Base-by-base conservation (phyloP, 2,797 vertebrate species). In the Pseudochirops corinnae region DNA sequence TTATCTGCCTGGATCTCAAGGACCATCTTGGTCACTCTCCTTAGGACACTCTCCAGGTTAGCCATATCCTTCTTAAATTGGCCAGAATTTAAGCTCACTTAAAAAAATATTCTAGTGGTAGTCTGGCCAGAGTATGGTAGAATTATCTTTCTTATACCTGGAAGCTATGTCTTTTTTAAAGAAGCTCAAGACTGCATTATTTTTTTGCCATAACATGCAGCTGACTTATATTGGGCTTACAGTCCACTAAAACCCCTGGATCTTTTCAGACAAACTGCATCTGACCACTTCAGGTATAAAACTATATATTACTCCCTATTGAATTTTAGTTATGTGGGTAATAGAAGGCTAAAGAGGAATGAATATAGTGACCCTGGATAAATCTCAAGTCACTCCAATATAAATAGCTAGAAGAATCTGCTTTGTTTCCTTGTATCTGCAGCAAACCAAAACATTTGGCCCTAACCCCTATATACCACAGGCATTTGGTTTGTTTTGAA, bases 401-500 rank as follows among this genome's bases (percentile, higher is more conserved):
- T 11, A 26, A 53, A 62, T 0, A 67, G 14, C 24, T n/a, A 58
- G 39, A 53, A 9, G 31, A 56, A 3, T 56, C 74, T 46, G 6
- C 21, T 82, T 26, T 93, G 52, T 90, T 94, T 90, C 28, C 24
- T 95, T 90, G 95, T 28, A 93, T 58, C 9, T 91, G 7, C 13
- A 82, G 39, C 4, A 95, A 91, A 13, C 12, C 39, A 31, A 33
- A 39, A 33, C 9, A 26, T 55, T 33, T 62, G 18, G 5, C 56
- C 31, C 13, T 16, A 57, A 67, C 9, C 39, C 60, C 24, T 50
- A 52, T n/a, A 93, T 16, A 1, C 26, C 56, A 53, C 67, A 93
- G 52, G 3, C 31, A 74, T 57, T 92, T 94, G 74, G 31, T 58
- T 96, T 95, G 29, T 13, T 93, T 96, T n/a, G 33, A 95, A 96